phyloP scores from a whole-genome alignment of 2,888 invertebrate species.

The Amphipyra berbera region DNA sequence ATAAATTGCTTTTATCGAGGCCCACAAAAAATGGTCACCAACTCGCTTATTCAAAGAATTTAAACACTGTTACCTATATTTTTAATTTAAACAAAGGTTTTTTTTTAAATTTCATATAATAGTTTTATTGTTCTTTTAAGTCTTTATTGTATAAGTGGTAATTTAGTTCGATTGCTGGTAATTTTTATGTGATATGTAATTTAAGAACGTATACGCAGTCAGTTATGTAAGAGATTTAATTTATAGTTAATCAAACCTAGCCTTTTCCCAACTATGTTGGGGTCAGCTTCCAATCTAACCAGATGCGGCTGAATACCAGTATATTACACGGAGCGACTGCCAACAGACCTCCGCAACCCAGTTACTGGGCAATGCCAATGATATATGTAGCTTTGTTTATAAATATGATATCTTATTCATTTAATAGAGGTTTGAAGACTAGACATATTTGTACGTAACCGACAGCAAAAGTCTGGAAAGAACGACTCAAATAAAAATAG shows the following conservation, averaged over 20 bases:
- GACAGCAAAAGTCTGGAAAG: no score
- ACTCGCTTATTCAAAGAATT: constrained; percentile 48
- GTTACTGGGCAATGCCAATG: no score
- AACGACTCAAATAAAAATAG: no score
- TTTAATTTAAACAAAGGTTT: constrained; percentile 47
- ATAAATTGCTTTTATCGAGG: no score
- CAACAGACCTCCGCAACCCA: no score
- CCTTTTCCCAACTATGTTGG: no score
- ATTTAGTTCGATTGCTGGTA: constrained; percentile 67
- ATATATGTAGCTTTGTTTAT: no score
- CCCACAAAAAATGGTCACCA: constrained; percentile 14
- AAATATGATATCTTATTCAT: neutral
- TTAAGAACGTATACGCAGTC: constrained; percentile 33
- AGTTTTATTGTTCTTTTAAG: constrained; percentile 30
- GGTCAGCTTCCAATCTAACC: no score
- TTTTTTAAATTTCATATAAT: constrained; percentile 45
- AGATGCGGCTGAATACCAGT: no score
- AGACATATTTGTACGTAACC: no score
- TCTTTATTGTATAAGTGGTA: constrained; percentile 54
- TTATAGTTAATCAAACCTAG: no score
- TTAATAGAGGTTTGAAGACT: neutral
- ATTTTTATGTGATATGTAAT: constrained; percentile 81
- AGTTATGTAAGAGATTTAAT: constrained; percentile 22
- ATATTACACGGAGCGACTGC: no score
- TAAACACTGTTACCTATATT: constrained; percentile 63